Conservation (phyloP, 2,888 invertebrate genomes). For the Gandaritis pyraliata region DNA sequence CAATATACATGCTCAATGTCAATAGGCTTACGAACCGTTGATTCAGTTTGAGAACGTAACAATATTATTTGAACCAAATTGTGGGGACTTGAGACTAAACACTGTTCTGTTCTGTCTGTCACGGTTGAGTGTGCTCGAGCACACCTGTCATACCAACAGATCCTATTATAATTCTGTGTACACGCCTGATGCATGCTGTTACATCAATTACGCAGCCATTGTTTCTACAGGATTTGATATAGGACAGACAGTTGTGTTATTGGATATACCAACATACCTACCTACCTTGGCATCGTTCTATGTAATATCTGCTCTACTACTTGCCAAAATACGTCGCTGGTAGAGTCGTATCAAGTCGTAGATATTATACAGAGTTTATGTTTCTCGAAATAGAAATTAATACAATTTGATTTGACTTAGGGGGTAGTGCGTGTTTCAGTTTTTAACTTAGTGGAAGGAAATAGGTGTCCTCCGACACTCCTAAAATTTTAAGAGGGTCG, state of each 20-base stretch:
- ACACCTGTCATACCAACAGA: conserved; percentile 10
- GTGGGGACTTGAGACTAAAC: neutral
- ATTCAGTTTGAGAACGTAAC: no score
- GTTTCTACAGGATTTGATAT: conserved; percentile 18
- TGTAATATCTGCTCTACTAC: conserved; percentile 1
- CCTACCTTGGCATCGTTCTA: conserved; percentile 3
- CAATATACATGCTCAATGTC: no score
- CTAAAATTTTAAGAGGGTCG: neutral
- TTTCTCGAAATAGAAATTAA: no score
- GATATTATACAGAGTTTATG: no score
- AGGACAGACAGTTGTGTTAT: conserved; percentile 16
- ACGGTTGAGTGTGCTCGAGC: conserved; percentile 5
- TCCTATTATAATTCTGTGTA: conserved; percentile 22
- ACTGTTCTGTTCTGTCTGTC: neutral
- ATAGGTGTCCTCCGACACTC: neutral
- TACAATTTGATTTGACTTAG: no score
- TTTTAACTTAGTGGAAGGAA: neutral
- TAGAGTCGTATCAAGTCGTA: no score
- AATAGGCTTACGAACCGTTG: no score
- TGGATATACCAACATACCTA: conserved; percentile 11
- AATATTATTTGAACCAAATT: no score
- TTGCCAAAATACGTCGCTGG: neutral
- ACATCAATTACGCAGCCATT: conserved; percentile 25
- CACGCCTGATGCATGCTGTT: conserved; percentile 22
- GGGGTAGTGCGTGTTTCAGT: neutral